Conservation (phyloP, 2,113 vertebrate genomes). For the Scalopus aquaticus region DNA sequence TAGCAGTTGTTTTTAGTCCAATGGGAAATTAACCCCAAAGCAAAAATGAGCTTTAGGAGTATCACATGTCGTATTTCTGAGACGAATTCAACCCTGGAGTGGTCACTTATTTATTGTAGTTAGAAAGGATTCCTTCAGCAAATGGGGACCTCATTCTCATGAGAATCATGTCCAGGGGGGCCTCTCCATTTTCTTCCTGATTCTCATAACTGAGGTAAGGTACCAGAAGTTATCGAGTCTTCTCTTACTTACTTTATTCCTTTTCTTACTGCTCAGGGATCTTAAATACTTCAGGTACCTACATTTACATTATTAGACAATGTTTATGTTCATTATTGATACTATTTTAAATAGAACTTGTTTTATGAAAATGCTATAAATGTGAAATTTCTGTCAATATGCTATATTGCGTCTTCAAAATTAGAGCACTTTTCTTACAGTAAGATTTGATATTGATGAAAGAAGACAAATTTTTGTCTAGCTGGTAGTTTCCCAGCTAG, state of each 20-base stretch:
- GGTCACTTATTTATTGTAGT: not conserved
- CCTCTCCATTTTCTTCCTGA: not conserved
- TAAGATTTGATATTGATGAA: conserved; percentile 40
- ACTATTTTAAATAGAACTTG: not conserved
- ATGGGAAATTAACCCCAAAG: not conserved
- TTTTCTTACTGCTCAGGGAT: not conserved
- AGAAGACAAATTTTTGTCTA: conserved; percentile 28
- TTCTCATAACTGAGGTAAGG: not conserved
- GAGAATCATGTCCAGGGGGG: not conserved
- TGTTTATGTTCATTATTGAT: not conserved
- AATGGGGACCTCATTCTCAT: not conserved
- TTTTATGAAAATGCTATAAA: conserved; percentile 20
- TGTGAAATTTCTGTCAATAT: not conserved
- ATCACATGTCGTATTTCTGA: not conserved
- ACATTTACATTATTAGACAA: not conserved
- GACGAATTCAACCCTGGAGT: not conserved
- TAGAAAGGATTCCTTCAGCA: not conserved
- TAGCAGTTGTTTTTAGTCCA: not conserved
- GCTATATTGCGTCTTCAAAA: not conserved
- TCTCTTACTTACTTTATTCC: not conserved
- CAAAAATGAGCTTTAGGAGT: not conserved
- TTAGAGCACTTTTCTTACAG: conserved; percentile 33
- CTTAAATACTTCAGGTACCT: not conserved
- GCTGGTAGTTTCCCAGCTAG: not conserved
- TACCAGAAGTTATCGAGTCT: not conserved